A percentile compares a stretch with the other conserved stretches of the same genome.
These are phyloP conservation scores for Crossaster papposus DNA, from an alignment of 53 echinoderm and acorn worm species.

Conservation along the genomic window DNA sequence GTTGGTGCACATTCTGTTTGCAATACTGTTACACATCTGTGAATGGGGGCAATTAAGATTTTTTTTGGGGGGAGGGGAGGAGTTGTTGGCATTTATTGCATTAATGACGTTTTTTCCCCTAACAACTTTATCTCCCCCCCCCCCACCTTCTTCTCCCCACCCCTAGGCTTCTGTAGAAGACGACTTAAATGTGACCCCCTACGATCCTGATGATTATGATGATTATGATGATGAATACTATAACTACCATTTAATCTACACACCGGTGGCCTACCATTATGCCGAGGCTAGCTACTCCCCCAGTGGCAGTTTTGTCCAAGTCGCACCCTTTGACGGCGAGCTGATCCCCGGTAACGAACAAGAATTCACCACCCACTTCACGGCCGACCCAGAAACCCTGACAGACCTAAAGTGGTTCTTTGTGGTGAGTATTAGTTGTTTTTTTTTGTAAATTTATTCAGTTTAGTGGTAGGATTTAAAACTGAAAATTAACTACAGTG, in stretches of 20 bases:
- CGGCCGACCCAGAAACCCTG: constrained; percentile 57
- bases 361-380: constrained; percentile 66
- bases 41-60: too few relatives aligned
- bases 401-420: constrained; percentile 66
- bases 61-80: too few relatives aligned
- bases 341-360: constrained; percentile 69
- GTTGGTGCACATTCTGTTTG: too few relatives aligned
- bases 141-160: too few relatives aligned
- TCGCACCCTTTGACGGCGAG: constrained; percentile 56
- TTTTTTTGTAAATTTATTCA: background rate
- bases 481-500: too few relatives aligned
- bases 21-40: too few relatives aligned
- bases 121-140: too few relatives aligned
- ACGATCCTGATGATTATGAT: background rate
- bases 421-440: constrained; percentile 17
- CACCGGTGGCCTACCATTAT: constrained; percentile 30
- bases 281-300: constrained; percentile 64
- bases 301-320: constrained; percentile 66
- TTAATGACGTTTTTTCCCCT: too few relatives aligned
- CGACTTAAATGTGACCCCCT: constrained; percentile 27
- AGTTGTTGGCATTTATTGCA: too few relatives aligned
- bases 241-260: constrained; percentile 46
- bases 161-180: constrained; percentile 42
- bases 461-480: too few relatives aligned
- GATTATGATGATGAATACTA: constrained; percentile 12